Evolutionary conservation across 2,888 invertebrate genomes (phyloP).

Genomic region (Drosophila crucigera): DNA sequence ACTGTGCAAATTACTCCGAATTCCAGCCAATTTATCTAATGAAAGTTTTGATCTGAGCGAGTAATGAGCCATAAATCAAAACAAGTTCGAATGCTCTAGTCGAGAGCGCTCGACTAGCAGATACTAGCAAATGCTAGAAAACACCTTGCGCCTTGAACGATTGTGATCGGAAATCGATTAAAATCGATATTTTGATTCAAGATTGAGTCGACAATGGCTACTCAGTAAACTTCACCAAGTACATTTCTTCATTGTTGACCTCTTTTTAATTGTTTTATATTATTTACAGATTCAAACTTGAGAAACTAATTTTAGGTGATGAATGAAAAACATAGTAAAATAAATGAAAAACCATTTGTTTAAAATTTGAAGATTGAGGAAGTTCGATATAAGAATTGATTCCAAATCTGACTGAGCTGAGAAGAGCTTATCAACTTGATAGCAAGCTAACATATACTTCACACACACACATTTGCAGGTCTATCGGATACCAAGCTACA

Average conservation of each 20-base stretch:
- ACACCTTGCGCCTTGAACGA: not conserved
- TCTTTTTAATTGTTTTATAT: not conserved
- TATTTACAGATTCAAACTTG: no score
- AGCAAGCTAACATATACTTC: not conserved
- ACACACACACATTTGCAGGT: slow-evolving; percentile 55
- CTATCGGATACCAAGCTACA: slow-evolving; percentile 85
- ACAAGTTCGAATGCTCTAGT: not conserved
- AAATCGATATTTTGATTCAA: not conserved
- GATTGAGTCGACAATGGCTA: not conserved
- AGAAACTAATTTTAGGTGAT: no score
- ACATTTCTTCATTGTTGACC: not conserved
- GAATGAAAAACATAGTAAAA: not conserved
- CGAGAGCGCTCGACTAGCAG: not conserved
- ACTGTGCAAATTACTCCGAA: not conserved
- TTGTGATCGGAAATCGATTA: not conserved
- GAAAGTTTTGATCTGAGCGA: not conserved
- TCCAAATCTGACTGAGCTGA: not conserved
- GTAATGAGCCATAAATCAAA: not conserved
- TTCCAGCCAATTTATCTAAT: not conserved
- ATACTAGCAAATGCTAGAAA: not conserved
- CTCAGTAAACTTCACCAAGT: not conserved
- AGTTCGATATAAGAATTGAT: not conserved
- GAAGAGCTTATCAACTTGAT: not conserved
- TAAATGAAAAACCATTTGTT: not conserved
- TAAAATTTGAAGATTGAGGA: not conserved